These are phyloP conservation scores for Amia ocellicauda DNA, from an alignment of 2,113 vertebrate species.

Conservation along the genomic window DNA sequence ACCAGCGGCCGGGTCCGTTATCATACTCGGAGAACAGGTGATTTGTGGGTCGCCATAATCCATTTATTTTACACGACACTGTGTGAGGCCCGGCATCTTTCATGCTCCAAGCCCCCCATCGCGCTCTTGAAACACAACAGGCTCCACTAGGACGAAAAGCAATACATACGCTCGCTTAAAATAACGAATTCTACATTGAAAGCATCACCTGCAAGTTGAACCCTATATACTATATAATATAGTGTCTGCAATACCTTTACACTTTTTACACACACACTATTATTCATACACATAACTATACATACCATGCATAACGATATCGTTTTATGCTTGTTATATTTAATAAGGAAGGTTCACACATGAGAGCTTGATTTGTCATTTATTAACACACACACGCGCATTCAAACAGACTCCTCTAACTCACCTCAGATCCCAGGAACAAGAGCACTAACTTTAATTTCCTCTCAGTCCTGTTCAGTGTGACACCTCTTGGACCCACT, in stretches of 20 bases:
- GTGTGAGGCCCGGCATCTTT: constrained; percentile 23
- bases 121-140: constrained; percentile 11
- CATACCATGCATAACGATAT: too few species aligned
- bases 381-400: background rate
- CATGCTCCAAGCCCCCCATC: constrained; percentile 15
- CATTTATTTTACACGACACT: constrained; percentile 26
- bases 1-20: constrained; percentile 20
- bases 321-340: too few species aligned
- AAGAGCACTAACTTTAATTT: background rate
- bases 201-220: too few species aligned
- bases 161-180: too few species aligned
- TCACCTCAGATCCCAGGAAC: constrained; percentile 28
- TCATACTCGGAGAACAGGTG: constrained; percentile 17
- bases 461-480: constrained; percentile 16
- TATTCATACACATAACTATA: too few species aligned
- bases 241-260: too few species aligned
- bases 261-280: too few species aligned
- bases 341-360: too few species aligned
- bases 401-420: constrained; percentile 11
- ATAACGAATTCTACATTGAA: too few species aligned
- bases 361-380: too few species aligned
- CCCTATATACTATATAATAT: too few species aligned
- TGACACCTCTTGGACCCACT: constrained; percentile 6
- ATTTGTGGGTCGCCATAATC: constrained; percentile 23
- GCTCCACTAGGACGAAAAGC: constrained; percentile 15